Base-by-base conservation (phyloP, 2,113 vertebrate genomes). In the Halichoeres trimaculatus region DNA sequence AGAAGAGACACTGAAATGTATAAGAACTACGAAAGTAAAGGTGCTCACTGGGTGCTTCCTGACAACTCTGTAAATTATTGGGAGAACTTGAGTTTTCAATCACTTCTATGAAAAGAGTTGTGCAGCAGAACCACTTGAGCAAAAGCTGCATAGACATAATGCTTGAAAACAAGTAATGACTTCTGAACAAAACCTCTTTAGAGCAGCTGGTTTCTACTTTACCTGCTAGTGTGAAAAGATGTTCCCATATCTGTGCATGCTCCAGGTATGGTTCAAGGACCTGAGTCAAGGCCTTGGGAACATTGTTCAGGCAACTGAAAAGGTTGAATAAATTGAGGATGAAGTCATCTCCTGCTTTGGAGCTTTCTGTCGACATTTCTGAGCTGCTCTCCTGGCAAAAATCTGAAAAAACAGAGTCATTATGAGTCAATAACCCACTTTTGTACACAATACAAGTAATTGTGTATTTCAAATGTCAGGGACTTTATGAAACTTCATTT, bases 241-340 rank as follows among this genome's bases (percentile, higher is more conserved):
- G 93, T 65, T 95, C 92, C 97, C 97, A 98, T 51, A 97, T 69
- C 17, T 94, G 89, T 64, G 93, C 90, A 85, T 92, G 90, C 90
- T 98, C 96, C 88, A 99, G 93, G 88, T 96, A 97, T 34, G 85
- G 92, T 75, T 96, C 93, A 82, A 99, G 93, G 74, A 93, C 93
- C 68, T 80, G 81, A 86, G 92, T 94, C 81, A 99, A 95, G 78
- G 93, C 95, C 88, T 93, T 94, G 45, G 96, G 96, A 76, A 94
- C 89, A 48, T 93, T 89, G 86, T 85, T 95, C 65, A 97, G 93
- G 51, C 90, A 91, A 71, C 90, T 94, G 58, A 97, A 86, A 22
- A 97, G 70, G 30, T 92, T 93, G 76, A 98, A 96, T 82, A 98
- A 80, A 68, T 92, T 89, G 87, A 96, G 92, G 43, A 93, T 78